Evolutionary conservation across 2,888 invertebrate species (phyloP).

Genomic region (Itoplectis maculator): DNA sequence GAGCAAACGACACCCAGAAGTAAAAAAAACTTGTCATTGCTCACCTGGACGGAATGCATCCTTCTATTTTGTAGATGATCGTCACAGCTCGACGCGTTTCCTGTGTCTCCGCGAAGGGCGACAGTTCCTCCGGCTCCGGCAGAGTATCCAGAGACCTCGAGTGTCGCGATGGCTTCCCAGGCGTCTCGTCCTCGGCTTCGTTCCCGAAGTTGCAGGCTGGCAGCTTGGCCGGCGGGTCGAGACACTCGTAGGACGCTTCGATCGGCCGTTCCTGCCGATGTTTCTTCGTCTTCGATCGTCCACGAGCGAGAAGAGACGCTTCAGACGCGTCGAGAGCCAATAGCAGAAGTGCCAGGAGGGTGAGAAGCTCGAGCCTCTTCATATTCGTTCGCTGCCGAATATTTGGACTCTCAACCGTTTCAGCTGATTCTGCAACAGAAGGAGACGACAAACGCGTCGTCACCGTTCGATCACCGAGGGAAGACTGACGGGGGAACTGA

Average conservation of each 20-base stretch:
- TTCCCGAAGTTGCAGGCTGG: conserved; percentile 69
- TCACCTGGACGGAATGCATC: conserved; percentile 73
- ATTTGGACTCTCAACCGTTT: neutral
- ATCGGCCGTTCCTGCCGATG: neutral
- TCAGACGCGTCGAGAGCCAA: conserved; percentile 16
- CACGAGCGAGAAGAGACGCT: conserved; percentile 38
- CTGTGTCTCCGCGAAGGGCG: neutral
- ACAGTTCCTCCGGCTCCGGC: neutral
- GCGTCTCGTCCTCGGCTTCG: conserved; percentile 2
- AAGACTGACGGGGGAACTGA: conserved; percentile 9
- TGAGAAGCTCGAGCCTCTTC: conserved; percentile 36
- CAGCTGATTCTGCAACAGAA: conserved; percentile 40
- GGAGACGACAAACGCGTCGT: conserved; percentile 24
- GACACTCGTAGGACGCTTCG: conserved; percentile 67
- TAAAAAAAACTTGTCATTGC: neutral
- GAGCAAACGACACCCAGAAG: no score
- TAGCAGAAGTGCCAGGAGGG: conserved; percentile 18
- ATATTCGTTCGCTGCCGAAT: conserved; percentile 16
- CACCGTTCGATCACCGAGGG: conserved; percentile 29
- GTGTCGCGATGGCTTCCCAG: neutral
- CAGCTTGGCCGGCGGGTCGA: conserved; percentile 71
- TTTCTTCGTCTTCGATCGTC: conserved; percentile 33
- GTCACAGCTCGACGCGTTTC: conserved; percentile 30
- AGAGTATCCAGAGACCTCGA: conserved; percentile 9
- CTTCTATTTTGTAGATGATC: conserved; percentile 69